Percentiles rank a stretch among this genome's conserved stretches.
Evolutionary conservation across 35 echinoderm and acorn worm genomes (phyloP).

Genomic region (Lytechinus pictus): DNA sequence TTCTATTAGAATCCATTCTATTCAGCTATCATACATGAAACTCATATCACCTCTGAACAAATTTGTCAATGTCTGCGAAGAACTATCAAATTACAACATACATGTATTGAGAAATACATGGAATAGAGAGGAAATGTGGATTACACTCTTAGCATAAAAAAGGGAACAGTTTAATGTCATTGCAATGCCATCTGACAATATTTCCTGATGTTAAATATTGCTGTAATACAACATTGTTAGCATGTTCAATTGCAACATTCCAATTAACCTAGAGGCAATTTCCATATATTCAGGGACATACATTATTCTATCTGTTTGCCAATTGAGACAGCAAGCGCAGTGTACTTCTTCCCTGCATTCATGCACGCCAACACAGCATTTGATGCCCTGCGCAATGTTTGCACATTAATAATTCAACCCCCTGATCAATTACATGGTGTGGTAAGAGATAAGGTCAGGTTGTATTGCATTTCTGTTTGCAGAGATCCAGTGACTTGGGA

Average conservation of each 20-base stretch:
- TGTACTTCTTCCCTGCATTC: neutral
- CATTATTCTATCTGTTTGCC: neutral
- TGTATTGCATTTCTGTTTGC: slow-evolving; percentile 11
- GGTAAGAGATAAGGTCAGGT: neutral
- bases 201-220: neutral
- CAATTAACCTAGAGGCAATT: neutral
- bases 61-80: neutral
- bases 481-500: neutral
- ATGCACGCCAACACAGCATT: neutral
- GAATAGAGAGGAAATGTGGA: no score
- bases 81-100: neutral
- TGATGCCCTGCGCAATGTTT: neutral
- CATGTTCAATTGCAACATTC: neutral
- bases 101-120: neutral
- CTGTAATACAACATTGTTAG: neutral
- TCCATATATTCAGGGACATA: neutral
- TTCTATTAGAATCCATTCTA: no score
- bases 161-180: neutral
- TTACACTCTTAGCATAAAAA: neutral
- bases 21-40: no score
- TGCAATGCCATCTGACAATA: neutral
- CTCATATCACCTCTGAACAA: no score
- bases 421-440: neutral
- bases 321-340: neutral
- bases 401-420: slow-evolving; percentile 9